Base-by-base conservation (phyloP, 2,797 vertebrate species). In the Pangasius djambal region DNA sequence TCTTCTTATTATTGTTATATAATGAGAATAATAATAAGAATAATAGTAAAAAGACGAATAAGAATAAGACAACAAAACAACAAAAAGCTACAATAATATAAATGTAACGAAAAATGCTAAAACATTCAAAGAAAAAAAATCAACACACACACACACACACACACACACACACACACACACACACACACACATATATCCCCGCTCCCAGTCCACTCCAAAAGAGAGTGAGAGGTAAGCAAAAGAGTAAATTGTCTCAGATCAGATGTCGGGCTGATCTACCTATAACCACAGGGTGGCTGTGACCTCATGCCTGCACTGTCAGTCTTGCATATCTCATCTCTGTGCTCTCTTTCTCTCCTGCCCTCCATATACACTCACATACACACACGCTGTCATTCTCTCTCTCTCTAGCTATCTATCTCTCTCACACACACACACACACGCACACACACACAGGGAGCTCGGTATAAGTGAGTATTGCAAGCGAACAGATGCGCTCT, bases 291-390 rank as follows among this genome's bases (percentile, higher is more conserved):
- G 72, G 91, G 92, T 93, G 92, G 92, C 15, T 94, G 93, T 92
- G 89, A 67, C 63, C 81, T 83, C 78, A 86, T 22, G 31, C 48
- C 85, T 37, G 25, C 72, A 22, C 78, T 79, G 88, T 87, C 91
- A 88, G 37, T 88, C 88, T 81, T 79, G 34, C 34, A 92, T 88
- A 92, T 94, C 89, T 93, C 93, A 93, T 93, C 93, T 89, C 93
- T 84, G 83, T 79, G 77, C 86, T 85, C 50, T 74, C 78, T 84
- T 59, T 50, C 77, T 83, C 83, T 12, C 85, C 31, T 40, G 31
- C 6, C 1, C 52, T 74, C 79, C 0, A 70, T 77, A 52, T 18
- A 52, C 28, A 18, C 28, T 28, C 22, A 31, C 40, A 44, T 0
- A 34, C 69, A 74, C 44, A 25, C 7, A 25, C 70, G 52, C 74